Evolutionary conservation across 2,888 invertebrate species (phyloP), one percentile per base, ranked within the genome.

Genomic region (Chymomyza amoena): DNA sequence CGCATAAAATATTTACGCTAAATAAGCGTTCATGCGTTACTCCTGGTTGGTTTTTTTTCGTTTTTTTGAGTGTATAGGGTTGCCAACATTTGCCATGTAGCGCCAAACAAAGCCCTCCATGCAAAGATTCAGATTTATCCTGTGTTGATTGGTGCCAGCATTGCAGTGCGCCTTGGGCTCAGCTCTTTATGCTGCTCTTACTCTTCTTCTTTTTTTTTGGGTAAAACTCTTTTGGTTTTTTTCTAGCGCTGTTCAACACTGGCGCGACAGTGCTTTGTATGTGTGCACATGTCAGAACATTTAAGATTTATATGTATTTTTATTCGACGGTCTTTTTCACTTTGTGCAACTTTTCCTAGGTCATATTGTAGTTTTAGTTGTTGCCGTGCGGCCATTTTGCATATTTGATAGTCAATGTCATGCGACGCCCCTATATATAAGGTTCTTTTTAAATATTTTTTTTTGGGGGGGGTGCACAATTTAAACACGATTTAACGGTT

Each of bases 261-360:
- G 39, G 39, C 39, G 39, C 39, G 39, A 45, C 39, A 45, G 39
- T 13, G 39, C 39, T 45, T 45, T 45, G 13, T 45, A 13, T 45
- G 39, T 45, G 65, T 77, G 80, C 86, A 86, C 80, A 83, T 86
- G 83, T 86, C 78, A 70, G 75, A 78, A 65, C 78, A 83, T 83
- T 86, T 80, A 83, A 86, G 86, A 86, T 84, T 86, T 84, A 86
- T 86, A 70, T 73, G 51, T 32, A 51, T 63, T 70, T 63, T 61
- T 54, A 57, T 20, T 18, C 59, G 39, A 28, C 64, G 25, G 25
- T 54, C 64, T 68, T 70, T 45, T 45, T 66, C 68, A 61, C 32
- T 60, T 39, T 5, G 25, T 6, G 13, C 32, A 64, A 72, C 51
- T 39, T 20, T 66, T 73, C 63, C 39, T 45, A 45, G 39, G 39